phyloP scores from a whole-genome alignment of 2,888 invertebrate genomes.

The Amphipoea oculea region DNA sequence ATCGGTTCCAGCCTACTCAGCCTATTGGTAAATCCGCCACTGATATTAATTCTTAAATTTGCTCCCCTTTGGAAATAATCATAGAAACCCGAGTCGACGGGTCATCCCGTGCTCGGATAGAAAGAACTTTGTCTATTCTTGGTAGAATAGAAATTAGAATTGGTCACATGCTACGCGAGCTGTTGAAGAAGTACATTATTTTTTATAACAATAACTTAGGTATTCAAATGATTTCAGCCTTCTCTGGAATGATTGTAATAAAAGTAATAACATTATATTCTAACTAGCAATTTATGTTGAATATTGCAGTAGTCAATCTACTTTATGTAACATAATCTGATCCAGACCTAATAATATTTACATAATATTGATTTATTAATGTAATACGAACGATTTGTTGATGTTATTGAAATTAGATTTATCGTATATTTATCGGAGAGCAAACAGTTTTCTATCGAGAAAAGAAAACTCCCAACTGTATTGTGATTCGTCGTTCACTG shows the following conservation, averaged over 20 bases:
- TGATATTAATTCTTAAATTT: background rate
- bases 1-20: too few relatives aligned
- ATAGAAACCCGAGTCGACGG: background rate
- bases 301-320: constrained; percentile 52
- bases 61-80: background rate
- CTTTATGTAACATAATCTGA: constrained; percentile 56
- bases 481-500: background rate
- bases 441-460: constrained; percentile 15
- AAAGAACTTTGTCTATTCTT: background rate
- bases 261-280: constrained; percentile 30
- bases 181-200: background rate
- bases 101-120: background rate
- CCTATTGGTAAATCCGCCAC: too few relatives aligned
- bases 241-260: constrained; percentile 25
- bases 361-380: constrained; percentile 60
- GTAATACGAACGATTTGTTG: constrained; percentile 46
- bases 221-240: constrained; percentile 7
- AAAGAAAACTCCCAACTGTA: background rate
- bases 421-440: constrained; percentile 26
- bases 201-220: background rate
- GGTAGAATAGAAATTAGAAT: background rate
- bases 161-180: background rate
- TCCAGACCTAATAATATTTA: constrained; percentile 55
- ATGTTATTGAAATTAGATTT: constrained; percentile 51
- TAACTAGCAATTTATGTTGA: constrained; percentile 47